Conservation (phyloP, 2,797 vertebrate genomes). For the Tachyglossus aculeatus region DNA sequence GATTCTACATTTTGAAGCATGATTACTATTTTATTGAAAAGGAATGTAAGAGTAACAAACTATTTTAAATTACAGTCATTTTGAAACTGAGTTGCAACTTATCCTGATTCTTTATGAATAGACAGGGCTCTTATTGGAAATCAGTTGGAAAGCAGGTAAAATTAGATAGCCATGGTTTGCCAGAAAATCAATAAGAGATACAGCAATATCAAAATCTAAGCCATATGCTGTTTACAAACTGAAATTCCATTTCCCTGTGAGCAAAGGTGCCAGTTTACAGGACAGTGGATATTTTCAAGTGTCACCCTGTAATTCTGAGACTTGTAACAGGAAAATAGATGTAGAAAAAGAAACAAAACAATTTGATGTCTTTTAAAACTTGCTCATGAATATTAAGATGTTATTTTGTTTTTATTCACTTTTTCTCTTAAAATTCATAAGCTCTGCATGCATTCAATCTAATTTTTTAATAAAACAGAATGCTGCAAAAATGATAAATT, state of each 20-base stretch:
- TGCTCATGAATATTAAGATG: too few relatives aligned
- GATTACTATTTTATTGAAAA: conserved; percentile 64
- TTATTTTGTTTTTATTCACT: too few relatives aligned
- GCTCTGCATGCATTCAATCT: too few relatives aligned
- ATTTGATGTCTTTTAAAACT: too few relatives aligned
- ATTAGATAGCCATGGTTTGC: conserved; percentile 78
- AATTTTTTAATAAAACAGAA: too few relatives aligned
- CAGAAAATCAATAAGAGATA: conserved; percentile 74
- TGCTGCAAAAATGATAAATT: too few relatives aligned
- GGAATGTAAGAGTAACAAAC: conserved; percentile 45
- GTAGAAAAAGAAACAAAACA: too few relatives aligned
- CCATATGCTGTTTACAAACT: conserved; percentile 27
- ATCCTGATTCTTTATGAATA: conserved; percentile 62
- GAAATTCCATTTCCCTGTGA: neutral
- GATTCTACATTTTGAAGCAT: conserved; percentile 48
- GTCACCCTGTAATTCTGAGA: neutral
- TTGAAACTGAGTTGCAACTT: conserved; percentile 62
- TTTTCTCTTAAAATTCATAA: too few relatives aligned
- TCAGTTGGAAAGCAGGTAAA: conserved; percentile 76
- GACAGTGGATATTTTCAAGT: neutral
- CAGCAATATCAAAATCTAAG: conserved; percentile 55
- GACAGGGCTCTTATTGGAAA: conserved; percentile 69
- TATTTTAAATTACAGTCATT: conserved; percentile 61
- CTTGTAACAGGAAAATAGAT: too few relatives aligned
- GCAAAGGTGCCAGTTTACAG: conserved; percentile 2